These are phyloP conservation scores for Toxotes jaculatrix DNA, from an alignment of 2,113 vertebrate genomes.

Conservation along the genomic window DNA sequence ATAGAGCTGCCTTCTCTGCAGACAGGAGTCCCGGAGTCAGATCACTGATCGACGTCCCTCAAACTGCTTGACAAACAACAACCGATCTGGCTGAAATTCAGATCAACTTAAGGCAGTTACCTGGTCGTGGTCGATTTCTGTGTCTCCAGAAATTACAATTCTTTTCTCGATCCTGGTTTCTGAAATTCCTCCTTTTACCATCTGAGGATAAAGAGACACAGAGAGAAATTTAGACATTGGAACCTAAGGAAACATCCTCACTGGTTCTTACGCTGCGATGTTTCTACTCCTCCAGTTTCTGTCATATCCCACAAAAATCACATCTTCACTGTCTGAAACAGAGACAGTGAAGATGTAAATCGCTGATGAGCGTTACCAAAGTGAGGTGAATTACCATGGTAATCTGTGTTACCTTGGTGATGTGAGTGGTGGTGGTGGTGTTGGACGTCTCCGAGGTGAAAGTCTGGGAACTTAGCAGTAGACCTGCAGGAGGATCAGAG, in stretches of 20 bases:
- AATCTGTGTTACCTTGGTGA: conserved; percentile 88
- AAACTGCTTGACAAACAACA: too few relatives aligned
- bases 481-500: conserved; percentile 83
- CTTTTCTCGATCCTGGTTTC: conserved; percentile 97
- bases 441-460: conserved; percentile 95
- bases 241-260: neutral
- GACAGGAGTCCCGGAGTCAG: too few relatives aligned
- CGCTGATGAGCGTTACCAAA: too few relatives aligned
- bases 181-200: conserved; percentile 94
- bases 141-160: conserved; percentile 97
- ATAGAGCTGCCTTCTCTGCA: too few relatives aligned
- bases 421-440: conserved; percentile 94
- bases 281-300: neutral
- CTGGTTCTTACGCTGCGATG: neutral
- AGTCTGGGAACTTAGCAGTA: conserved; percentile 94
- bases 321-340: too few relatives aligned
- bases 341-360: too few relatives aligned
- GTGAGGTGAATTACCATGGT: too few relatives aligned
- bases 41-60: too few relatives aligned
- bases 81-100: too few relatives aligned
- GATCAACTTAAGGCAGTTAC: conserved; percentile 25
- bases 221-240: neutral
- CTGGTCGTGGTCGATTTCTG: conserved; percentile 94
- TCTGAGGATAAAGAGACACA: conserved; percentile 79
- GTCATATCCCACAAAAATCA: neutral